A percentile compares a stretch with the other conserved stretches of the same genome.
phyloP scores from a whole-genome alignment of 2,888 invertebrate genomes.

The Tipula lateralis region DNA sequence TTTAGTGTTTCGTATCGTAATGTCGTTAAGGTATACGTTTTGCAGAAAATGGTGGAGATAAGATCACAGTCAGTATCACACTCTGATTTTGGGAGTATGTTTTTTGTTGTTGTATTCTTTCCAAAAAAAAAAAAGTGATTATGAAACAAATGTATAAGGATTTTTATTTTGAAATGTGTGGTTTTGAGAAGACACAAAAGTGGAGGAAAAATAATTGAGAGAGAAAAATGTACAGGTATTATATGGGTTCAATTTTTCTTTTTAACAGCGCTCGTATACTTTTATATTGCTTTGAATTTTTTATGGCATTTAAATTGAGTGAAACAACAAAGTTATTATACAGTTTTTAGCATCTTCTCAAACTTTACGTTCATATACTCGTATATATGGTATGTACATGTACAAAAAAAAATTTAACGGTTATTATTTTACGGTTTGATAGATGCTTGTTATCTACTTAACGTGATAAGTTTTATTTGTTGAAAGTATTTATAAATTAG shows the following conservation, averaged over 20 bases:
- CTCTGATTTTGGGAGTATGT: background rate
- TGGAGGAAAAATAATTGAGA: background rate
- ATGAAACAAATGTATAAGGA: background rate
- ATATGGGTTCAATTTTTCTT: background rate
- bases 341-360: background rate
- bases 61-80: background rate
- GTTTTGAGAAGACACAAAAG: background rate
- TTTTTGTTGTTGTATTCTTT: background rate
- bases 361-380: background rate
- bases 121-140: background rate
- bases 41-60: background rate
- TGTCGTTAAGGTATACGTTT: background rate
- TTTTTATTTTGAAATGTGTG: background rate
- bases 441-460: background rate
- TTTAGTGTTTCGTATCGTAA: background rate
- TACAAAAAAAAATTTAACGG: background rate
- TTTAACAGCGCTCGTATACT: background rate
- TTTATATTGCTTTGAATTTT: conserved; percentile 11
- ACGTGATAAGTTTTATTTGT: background rate
- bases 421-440: conserved; percentile 9
- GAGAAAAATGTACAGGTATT: background rate
- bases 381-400: background rate
- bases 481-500: background rate
- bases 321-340: conserved; percentile 11
- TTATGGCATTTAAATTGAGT: conserved; percentile 14